Percentiles rank a stretch among this genome's conserved stretches.
Conservation (phyloP, 2,888 invertebrate species). For the Nezara viridula region DNA sequence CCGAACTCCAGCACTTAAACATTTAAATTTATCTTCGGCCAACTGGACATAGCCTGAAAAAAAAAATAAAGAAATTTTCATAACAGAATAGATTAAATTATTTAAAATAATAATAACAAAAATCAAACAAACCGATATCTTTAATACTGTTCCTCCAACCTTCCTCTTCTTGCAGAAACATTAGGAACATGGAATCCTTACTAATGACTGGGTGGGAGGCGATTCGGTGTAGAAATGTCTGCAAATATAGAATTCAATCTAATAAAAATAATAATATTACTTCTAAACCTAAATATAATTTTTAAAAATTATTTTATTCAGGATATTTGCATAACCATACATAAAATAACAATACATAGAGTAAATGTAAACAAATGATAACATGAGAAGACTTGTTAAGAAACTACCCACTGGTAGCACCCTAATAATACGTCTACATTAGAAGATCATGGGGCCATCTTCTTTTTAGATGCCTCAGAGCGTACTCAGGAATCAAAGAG, state of each 20-base stretch:
- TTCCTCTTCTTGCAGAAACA: conserved; percentile 83
- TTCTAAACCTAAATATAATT: not conserved
- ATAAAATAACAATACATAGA: no score
- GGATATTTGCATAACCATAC: no score
- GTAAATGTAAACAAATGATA: no score
- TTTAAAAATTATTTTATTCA: not conserved
- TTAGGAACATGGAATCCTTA: conserved; percentile 82
- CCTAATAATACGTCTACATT: no score
- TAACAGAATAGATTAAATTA: no score
- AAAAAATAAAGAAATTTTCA: not conserved
- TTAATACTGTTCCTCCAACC: conserved; percentile 85
- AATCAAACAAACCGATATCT: conserved; percentile 74
- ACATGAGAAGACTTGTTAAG: no score
- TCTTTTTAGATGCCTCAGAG: no score
- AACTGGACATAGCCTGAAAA: conserved; percentile 78
- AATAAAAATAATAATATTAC: not conserved
- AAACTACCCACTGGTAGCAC: no score
- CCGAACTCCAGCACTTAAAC: conserved; percentile 78
- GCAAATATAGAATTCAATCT: conserved; percentile 57
- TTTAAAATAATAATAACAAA: not conserved
- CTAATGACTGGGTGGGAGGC: conserved; percentile 82
- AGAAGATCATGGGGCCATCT: no score
- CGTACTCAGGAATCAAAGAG: no score
- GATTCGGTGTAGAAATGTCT: conserved; percentile 82
- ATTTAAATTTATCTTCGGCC: conserved; percentile 85